Conservation (phyloP, 2,113 vertebrate species). For the Colossoma macropomum region DNA sequence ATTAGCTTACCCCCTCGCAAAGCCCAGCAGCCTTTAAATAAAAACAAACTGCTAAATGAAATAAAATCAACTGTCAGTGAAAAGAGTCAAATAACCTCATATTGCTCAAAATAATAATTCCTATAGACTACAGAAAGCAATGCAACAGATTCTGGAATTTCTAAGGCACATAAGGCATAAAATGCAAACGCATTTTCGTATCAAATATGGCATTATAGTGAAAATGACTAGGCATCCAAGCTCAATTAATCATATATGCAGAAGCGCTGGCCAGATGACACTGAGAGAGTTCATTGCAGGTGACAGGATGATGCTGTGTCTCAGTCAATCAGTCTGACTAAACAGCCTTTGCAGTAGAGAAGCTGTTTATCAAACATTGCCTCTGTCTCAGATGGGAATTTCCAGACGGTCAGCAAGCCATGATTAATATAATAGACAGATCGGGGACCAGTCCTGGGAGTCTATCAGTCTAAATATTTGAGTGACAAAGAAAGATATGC, state of each 20-base stretch:
- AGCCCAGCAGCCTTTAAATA: no score
- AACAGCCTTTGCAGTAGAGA: slow-evolving; percentile 23
- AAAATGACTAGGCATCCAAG: slow-evolving; percentile 5
- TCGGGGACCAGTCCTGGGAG: slow-evolving; percentile 32
- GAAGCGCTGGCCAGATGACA: slow-evolving; percentile 12
- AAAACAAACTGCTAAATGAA: no score
- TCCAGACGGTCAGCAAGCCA: slow-evolving; percentile 28
- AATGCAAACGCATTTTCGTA: neutral
- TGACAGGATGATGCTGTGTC: slow-evolving; percentile 46
- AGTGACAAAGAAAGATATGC: slow-evolving; percentile 61
- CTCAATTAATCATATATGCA: slow-evolving; percentile 19
- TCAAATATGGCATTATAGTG: neutral
- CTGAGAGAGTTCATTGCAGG: slow-evolving; percentile 44
- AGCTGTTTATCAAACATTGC: slow-evolving; percentile 54
- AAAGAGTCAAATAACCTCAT: no score
- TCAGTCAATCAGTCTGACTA: slow-evolving; percentile 37
- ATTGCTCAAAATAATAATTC: no score
- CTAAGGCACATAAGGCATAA: neutral
- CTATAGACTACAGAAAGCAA: no score
- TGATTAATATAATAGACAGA: slow-evolving; percentile 57
- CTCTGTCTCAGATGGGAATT: slow-evolving; percentile 46
- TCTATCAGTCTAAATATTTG: slow-evolving; percentile 48
- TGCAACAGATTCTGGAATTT: no score
- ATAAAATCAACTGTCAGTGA: no score
- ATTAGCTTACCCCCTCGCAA: no score